Conservation (phyloP, 2,888 invertebrate genomes). For the Agapetus fuscipes region DNA sequence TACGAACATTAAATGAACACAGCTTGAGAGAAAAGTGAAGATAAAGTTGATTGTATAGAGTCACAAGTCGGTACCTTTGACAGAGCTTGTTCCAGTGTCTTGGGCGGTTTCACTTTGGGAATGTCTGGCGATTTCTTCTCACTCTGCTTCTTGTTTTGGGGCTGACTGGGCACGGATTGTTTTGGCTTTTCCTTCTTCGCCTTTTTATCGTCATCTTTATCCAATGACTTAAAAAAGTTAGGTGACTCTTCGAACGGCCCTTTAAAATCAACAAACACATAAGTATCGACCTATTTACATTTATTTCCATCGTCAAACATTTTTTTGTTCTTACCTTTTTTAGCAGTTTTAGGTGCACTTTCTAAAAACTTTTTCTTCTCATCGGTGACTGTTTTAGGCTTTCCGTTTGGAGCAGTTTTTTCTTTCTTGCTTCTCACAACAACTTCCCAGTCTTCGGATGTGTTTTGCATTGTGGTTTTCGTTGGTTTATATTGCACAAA, state of each 20-base stretch:
- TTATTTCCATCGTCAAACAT: slow-evolving; percentile 10
- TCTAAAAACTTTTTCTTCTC: slow-evolving; percentile 53
- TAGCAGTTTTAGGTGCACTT: slow-evolving; percentile 62
- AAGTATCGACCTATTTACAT: neutral
- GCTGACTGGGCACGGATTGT: slow-evolving; percentile 29
- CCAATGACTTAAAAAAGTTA: slow-evolving; percentile 49
- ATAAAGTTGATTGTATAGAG: no score
- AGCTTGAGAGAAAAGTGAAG: no score
- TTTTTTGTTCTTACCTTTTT: slow-evolving; percentile 53
- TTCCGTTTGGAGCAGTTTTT: slow-evolving; percentile 33
- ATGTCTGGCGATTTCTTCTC: slow-evolving; percentile 45
- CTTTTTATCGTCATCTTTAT: slow-evolving; percentile 50
- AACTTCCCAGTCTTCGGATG: slow-evolving; percentile 62
- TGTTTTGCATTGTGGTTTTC: no score
- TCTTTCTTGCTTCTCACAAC: slow-evolving; percentile 59
- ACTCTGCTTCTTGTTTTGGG: slow-evolving; percentile 29
- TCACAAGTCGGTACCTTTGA: no score
- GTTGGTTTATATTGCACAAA: slow-evolving; percentile 5
- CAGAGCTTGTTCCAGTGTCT: slow-evolving; percentile 54
- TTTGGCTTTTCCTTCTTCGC: slow-evolving; percentile 31
- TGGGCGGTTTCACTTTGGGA: slow-evolving; percentile 53
- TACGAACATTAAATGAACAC: no score
- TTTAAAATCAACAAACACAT: slow-evolving; percentile 15
- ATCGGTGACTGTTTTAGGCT: slow-evolving; percentile 31
- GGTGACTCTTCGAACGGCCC: slow-evolving; percentile 10